Base-by-base conservation (phyloP, 2,888 invertebrate species). In the Lasioglossum zephyrum region DNA sequence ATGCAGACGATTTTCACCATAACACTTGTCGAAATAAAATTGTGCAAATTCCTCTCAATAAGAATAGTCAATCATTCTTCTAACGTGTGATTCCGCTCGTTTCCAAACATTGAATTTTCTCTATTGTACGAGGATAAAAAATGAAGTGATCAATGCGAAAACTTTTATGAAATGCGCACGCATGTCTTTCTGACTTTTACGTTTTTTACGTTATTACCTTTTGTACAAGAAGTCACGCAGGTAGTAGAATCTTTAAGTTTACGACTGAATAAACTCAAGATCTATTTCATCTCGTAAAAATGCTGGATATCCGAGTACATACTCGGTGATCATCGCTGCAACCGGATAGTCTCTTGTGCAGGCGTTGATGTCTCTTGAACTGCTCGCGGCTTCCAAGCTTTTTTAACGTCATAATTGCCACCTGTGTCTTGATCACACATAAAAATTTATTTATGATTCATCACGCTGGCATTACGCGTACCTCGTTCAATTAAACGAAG, bases 321-420 rank as follows among this genome's bases (percentile, higher is more conserved):
- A 13, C 18, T 16, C n/a, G n/a, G 18, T 11, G 44, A 69, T 82
- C 49, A 53, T 57, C 73, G 73, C 49, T 73, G 36, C 5, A 81
- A 73, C 66, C 47, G 66, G 5, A 53, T 57, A 47, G 72, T 77
- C 73, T 66, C 86, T 69, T 82, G n/a, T 16, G 77, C 87, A 0
- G 63, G 87, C 87, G 60, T 87, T 57, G 81, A 86, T 81, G 86
- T 87, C 87, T 60, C 87, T 63, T 36, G 6, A 11, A 47, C 49
- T 63, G 26, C n/a, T 9, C 0, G n/a, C 16, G 18, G 22, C 41
- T 63, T 16, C 26, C 11, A 5, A 8, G 26, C 36, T 75, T 63
- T 36, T 31, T 0, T 18, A 22, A 26, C 49, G 3, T 8, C 11
- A 18, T 3, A 82, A 57, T 31, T 39, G 18, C 22, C 49, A 9